Evolutionary conservation across 2,113 vertebrate species (phyloP), one percentile per base, ranked within the genome.

Genomic region (Gallinago undulata): DNA sequence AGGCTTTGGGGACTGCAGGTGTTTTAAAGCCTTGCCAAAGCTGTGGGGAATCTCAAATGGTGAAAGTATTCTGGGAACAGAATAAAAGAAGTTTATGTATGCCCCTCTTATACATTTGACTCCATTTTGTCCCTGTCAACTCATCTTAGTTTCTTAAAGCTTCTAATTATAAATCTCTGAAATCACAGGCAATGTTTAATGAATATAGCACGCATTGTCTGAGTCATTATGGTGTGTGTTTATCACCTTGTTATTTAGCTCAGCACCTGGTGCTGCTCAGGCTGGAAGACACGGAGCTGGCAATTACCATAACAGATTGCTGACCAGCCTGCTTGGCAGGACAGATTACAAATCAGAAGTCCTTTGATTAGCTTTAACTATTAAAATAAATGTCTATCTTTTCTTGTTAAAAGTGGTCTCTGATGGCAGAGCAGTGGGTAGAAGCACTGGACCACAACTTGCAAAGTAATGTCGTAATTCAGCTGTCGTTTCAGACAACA

Each of bases 101-200:
- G 56, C 8, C 21, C 4, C 7, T 77, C 39, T 84, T 67, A 51
- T 63, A 35, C 16, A 22, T 60, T 84, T 78, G 30, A 68, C 48
- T 78, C 66, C 30, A 56, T 94, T 97, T 91, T 81, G n/a, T 92
- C 84, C 30, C 84, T 86, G 35, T 64, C 66, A 73, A 53, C n/a
- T 76, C 30, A 37, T 45, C 45, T 70, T n/a, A 64, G 56, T 76
- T 89, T 89, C 74, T 92, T 84, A 75, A 68, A 89, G 53, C 48
- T 87, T 51, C 89, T 76, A 76, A 84, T 94, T 93, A 84, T 79
- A 87, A 77, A 91, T 45, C 53, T 64, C 48, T 84, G 66, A 97
- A 88, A 87, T 93, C 64, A 63, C 39, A 94, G 56, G n/a, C 57
- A 94, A 31, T 53, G 31, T 57, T 86, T 88, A 82, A 91, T 73